Conservation (phyloP, 2,113 vertebrate genomes). For the Nothobranchius furzeri region DNA sequence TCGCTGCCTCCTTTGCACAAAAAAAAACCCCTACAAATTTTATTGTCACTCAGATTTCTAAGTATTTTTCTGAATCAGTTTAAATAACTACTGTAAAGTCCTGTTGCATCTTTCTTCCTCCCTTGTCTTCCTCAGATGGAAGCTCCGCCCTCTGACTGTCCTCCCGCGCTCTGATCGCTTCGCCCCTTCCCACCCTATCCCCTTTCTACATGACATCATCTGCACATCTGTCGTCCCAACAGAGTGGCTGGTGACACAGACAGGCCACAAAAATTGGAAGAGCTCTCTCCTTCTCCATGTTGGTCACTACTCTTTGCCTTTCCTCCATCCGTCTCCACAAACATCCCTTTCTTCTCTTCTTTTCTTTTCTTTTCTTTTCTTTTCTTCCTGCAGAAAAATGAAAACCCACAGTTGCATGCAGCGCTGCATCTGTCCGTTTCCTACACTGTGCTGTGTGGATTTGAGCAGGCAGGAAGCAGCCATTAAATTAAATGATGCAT, state of each 20-base stretch:
- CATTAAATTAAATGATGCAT: constrained; percentile 75
- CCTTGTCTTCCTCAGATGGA: constrained; percentile 33
- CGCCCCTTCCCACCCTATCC: constrained; percentile 69
- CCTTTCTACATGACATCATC: constrained; percentile 80
- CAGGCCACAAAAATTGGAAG: constrained; percentile 69
- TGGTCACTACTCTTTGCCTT: constrained; percentile 1
- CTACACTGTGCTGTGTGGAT: constrained; percentile 52
- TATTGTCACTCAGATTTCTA: too few species aligned
- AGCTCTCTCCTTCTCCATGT: constrained; percentile 47
- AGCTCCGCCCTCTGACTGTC: constrained; percentile 65
- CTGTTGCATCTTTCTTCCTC: constrained; percentile 30
- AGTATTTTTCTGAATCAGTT: not conserved
- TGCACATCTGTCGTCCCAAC: constrained; percentile 81
- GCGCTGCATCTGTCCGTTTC: constrained; percentile 30
- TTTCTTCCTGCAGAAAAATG: constrained; percentile 6
- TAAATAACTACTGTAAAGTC: not conserved
- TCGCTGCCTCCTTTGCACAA: too few species aligned
- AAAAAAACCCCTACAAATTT: too few species aligned
- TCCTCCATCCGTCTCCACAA: constrained; percentile 1
- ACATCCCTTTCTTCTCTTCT: constrained; percentile 1
- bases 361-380: constrained; percentile 16
- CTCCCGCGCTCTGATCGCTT: constrained; percentile 65
- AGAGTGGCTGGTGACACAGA: constrained; percentile 75
- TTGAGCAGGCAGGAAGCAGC: constrained; percentile 65
- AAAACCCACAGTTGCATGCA: not conserved